Evolutionary conservation across 2,113 vertebrate species (phyloP).

Genomic region (Odocoileus virginianus): DNA sequence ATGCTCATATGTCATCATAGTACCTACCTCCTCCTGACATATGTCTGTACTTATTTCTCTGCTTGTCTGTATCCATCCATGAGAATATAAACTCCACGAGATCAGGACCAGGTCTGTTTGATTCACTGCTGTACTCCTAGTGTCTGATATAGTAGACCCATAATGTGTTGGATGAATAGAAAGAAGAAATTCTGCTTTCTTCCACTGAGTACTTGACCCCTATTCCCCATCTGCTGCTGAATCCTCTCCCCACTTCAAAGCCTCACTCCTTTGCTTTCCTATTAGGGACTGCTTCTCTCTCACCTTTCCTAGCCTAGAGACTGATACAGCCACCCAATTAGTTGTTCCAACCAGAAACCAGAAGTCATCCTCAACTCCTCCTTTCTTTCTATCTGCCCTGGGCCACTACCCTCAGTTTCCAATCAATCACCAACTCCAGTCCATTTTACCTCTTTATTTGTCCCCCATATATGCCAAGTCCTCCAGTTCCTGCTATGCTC

Average conservation of each 20-base stretch:
- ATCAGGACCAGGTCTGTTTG: not conserved
- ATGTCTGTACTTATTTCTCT: not conserved
- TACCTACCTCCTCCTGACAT: not conserved
- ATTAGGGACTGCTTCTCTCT: not conserved
- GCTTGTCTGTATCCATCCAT: not conserved
- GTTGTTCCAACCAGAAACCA: not conserved
- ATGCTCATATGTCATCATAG: not conserved
- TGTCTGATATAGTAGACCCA: not conserved
- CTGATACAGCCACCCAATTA: not conserved
- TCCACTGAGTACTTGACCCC: not conserved
- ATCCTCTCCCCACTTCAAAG: not conserved
- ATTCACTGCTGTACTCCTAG: not conserved
- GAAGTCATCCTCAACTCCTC: not conserved
- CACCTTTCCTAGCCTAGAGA: not conserved
- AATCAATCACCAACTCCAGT: not conserved
- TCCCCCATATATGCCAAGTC: not conserved
- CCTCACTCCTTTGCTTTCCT: not conserved
- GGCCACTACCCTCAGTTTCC: not conserved
- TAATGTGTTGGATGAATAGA: not conserved
- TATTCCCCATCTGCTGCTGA: not conserved
- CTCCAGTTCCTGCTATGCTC: not conserved
- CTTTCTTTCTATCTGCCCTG: not conserved
- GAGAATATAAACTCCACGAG: not conserved
- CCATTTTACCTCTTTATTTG: not conserved
- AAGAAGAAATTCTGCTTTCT: not conserved